Conservation (phyloP, 1,140 invertebrate genomes). For the Scaptodrosophila lebanonensis region DNA sequence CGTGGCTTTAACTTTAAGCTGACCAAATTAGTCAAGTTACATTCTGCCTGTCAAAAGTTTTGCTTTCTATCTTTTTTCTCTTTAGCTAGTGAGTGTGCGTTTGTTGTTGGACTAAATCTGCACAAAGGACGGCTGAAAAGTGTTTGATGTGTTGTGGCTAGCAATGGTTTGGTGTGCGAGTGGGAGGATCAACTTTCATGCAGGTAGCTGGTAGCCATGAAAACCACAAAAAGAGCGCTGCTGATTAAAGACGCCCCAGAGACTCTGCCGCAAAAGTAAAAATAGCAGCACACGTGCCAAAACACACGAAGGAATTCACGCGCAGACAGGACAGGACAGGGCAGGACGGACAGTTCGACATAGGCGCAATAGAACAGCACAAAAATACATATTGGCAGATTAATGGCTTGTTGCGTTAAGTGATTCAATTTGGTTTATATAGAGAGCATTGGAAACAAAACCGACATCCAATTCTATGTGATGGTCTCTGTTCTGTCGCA, state of each 20-base stretch:
- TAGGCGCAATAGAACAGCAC: slow-evolving; percentile 1
- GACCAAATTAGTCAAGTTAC: too few relatives aligned
- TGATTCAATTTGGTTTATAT: slow-evolving; percentile 49
- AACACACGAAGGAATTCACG: not conserved
- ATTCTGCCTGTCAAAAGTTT: too few relatives aligned
- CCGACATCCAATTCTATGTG: slow-evolving; percentile 22
- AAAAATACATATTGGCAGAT: slow-evolving; percentile 43
- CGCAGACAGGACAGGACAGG: not conserved
- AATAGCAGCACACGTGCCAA: slow-evolving; percentile 25
- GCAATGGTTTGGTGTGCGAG: too few relatives aligned
- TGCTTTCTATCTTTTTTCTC: too few relatives aligned
- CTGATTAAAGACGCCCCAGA: slow-evolving; percentile 49
- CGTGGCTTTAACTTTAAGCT: too few relatives aligned
- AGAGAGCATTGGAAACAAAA: not conserved
- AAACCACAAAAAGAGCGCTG: slow-evolving; percentile 25
- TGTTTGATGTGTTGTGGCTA: too few relatives aligned
- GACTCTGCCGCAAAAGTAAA: slow-evolving; percentile 39
- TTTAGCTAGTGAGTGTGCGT: too few relatives aligned
- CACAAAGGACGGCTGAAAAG: too few relatives aligned
- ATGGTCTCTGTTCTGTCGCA: slow-evolving; percentile 15
- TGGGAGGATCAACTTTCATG: slow-evolving; percentile 25
- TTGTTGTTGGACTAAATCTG: too few relatives aligned
- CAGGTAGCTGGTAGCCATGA: slow-evolving; percentile 9
- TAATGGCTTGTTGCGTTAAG: slow-evolving; percentile 54
- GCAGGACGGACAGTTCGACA: not conserved